Evolutionary conservation across 2,113 vertebrate genomes (phyloP), one percentile per base, ranked within the genome.

Genomic region (Indri indri): DNA sequence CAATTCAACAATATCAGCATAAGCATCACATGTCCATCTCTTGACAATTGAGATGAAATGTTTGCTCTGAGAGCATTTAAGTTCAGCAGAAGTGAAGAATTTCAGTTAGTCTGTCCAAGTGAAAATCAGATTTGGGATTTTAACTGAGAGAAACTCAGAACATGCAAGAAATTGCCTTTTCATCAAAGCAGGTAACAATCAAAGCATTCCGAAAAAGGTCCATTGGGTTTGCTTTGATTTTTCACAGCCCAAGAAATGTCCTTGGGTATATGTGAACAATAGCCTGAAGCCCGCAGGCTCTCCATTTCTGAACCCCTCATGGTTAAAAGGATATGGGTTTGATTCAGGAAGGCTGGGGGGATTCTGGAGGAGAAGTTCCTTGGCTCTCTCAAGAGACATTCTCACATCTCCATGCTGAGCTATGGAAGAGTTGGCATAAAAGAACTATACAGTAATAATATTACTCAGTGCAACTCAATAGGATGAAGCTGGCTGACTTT

Each of bases 41-140:
- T 73, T 96, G 61, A 86, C 25, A 89, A 79, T 12, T 6, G 4
- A 92, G 70, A 89, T 81, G 12, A 93, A 96, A 73, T 81, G 8
- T 90, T 96, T 96, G 3, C 76, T 96, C 42, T 92, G 70, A 82
- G 65, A 37, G 27, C 20, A 92, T 92, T 77, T 85, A 86, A 95
- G 25, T 95, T 96, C 23, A 87, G 59, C 2, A 82, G 17, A 97
- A 95, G n/a, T 85, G 34, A 94, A 87, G 52, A 79, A 81, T 83
- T 11, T 85, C 40, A 71, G 61, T 37, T 68, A 89, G n/a, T 86
- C 54, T 83, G 45, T 37, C 52, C 42, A 94, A 93, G 59, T 16
- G 79, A 96, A 96, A 85, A 50, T 81, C 61, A 96, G 88, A 90
- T 50, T 92, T 91, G 63, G 37, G 47, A 94, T 95, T 94, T 30